phyloP scores from a whole-genome alignment of 2,797 vertebrate genomes.

The Fistularia commersonii region DNA sequence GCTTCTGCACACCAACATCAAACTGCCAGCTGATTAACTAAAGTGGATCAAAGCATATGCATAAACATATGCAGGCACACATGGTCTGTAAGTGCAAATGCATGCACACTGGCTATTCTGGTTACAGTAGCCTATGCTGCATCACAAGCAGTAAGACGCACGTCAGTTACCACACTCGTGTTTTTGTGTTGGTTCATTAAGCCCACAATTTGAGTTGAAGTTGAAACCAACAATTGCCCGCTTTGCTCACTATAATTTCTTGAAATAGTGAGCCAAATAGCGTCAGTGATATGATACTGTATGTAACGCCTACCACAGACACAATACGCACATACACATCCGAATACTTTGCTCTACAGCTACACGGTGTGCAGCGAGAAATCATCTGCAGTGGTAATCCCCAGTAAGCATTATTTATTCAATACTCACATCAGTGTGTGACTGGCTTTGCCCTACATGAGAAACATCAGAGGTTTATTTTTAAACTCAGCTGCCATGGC shows the following conservation, averaged over 20 bases:
- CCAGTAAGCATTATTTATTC: conserved; percentile 73
- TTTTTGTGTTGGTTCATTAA: conserved; percentile 11
- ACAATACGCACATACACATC: conserved; percentile 11
- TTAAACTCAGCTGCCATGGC: conserved; percentile 32
- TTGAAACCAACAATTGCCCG: conserved; percentile 26
- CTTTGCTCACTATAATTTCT: conserved; percentile 3
- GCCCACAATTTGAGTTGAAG: conserved; percentile 30
- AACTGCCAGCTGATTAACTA: conserved; percentile 58
- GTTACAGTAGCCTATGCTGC: too few relatives aligned
- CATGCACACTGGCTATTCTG: background rate
- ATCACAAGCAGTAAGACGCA: background rate
- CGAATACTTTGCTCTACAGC: conserved; percentile 26
- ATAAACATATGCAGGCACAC: conserved; percentile 2
- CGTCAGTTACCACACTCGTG: background rate
- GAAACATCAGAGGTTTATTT: conserved; percentile 62
- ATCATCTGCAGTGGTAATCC: conserved; percentile 59
- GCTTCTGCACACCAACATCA: conserved; percentile 44
- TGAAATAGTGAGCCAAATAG: conserved; percentile 1
- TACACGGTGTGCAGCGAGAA: conserved; percentile 23
- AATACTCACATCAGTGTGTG: conserved; percentile 61
- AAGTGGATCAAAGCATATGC: conserved; percentile 42
- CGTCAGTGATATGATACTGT: conserved; percentile 19
- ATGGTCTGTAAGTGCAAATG: conserved; percentile 1
- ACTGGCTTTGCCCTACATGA: conserved; percentile 63
- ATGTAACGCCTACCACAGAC: conserved; percentile 7